Percentiles rank a stretch among this genome's conserved stretches.
phyloP scores from a whole-genome alignment of 23 tunicate genomes.

The Pegea sp. region DNA sequence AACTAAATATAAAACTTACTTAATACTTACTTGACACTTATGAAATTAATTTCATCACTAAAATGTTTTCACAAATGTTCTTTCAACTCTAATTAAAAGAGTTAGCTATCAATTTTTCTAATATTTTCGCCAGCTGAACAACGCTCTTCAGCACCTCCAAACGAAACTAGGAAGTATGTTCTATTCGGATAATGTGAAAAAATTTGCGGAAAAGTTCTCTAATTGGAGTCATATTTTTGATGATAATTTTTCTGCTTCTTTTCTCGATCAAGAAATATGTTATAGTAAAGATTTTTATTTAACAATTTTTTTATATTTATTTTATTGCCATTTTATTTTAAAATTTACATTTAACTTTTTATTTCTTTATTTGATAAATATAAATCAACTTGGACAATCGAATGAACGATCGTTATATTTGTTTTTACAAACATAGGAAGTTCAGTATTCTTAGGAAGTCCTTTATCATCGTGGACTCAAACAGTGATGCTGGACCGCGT shows the following conservation, averaged over 20 bases:
- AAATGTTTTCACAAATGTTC: no score
- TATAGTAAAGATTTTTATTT: no score
- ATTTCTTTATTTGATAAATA: no score
- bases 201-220: constrained; percentile 14
- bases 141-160: constrained; percentile 13
- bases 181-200: constrained; percentile 28
- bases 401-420: no score
- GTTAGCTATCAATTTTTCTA: background rate
- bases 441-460: constrained; percentile 59
- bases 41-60: no score
- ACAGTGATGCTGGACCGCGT: constrained; percentile 78
- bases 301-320: no score
- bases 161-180: constrained; percentile 13
- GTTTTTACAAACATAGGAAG: constrained; percentile 1
- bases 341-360: no score
- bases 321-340: background rate
- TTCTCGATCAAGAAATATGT: constrained; percentile 91
- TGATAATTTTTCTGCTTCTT: constrained; percentile 57
- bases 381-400: no score
- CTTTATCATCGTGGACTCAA: constrained; percentile 94
- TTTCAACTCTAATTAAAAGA: no score
- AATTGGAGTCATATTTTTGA: constrained; percentile 22
- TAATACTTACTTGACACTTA: no score
- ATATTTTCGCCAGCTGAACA: constrained; percentile 21
- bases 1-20: no score